Percentiles rank a stretch among this genome's conserved stretches.
Conservation (phyloP, 2,797 vertebrate species). For the Gadopsis bispinosus region DNA sequence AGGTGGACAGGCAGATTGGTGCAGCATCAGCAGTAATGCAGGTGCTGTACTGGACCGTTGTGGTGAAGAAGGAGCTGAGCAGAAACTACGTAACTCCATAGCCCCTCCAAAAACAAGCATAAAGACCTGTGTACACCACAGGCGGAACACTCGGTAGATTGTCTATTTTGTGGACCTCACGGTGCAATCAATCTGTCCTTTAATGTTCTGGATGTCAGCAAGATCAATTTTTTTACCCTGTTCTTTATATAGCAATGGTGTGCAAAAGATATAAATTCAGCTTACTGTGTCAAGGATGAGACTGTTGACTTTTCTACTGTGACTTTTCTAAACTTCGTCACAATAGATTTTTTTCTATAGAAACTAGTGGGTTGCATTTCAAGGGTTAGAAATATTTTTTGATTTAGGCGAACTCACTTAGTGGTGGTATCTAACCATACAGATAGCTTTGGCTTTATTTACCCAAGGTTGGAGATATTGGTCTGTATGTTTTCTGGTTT, state of each 20-base stretch:
- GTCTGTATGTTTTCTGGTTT: neutral
- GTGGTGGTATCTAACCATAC: neutral
- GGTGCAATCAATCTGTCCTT: conserved; percentile 45
- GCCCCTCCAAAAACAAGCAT: conserved; percentile 1
- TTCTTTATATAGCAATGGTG: conserved; percentile 17
- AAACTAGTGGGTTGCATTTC: neutral
- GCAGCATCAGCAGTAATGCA: too few relatives aligned
- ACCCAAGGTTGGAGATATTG: neutral
- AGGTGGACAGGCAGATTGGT: too few relatives aligned
- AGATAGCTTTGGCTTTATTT: neutral
- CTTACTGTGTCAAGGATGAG: conserved; percentile 36
- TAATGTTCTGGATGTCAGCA: conserved; percentile 58
- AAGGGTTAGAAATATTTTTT: neutral
- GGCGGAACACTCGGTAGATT: conserved; percentile 8
- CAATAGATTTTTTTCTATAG: too few relatives aligned
- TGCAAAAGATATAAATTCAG: conserved; percentile 37
- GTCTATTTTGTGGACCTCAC: conserved; percentile 23
- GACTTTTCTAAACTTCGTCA: conserved; percentile 23
- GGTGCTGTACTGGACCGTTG: too few relatives aligned
- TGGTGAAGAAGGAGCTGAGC: too few relatives aligned
- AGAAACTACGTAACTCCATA: too few relatives aligned
- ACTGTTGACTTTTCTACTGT: conserved; percentile 9
- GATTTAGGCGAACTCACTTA: too few relatives aligned
- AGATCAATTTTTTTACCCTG: conserved; percentile 64
- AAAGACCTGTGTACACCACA: conserved; percentile 27